Percentiles rank a stretch among this genome's conserved stretches.
These are phyloP conservation scores for Montipora capitata DNA, from an alignment of 92 coral and sea anemone genomes.

Conservation along the genomic window DNA sequence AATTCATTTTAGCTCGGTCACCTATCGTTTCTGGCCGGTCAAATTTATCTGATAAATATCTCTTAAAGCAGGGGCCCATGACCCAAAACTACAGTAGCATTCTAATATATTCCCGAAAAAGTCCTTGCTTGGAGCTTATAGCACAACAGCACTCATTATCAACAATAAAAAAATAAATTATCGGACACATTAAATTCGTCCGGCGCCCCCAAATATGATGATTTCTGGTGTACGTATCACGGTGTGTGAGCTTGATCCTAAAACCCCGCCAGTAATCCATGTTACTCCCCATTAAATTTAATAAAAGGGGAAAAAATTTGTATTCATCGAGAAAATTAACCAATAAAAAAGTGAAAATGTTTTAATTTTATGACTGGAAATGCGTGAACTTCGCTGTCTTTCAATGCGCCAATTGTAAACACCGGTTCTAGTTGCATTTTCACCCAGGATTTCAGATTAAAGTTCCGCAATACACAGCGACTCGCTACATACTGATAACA, in stretches of 20 bases:
- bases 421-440: slow-evolving; percentile 47
- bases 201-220: slow-evolving; percentile 56
- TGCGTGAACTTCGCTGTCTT: slow-evolving; percentile 36
- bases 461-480: slow-evolving; percentile 53
- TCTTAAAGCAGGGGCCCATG: slow-evolving; percentile 23
- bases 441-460: slow-evolving; percentile 45
- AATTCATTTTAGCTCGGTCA: not conserved
- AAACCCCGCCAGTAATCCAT: slow-evolving; percentile 46
- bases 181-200: slow-evolving; percentile 53
- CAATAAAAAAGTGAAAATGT: slow-evolving; percentile 18
- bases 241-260: slow-evolving; percentile 53
- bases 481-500: slow-evolving; percentile 25
- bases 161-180: slow-evolving; percentile 36
- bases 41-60: slow-evolving; percentile 2
- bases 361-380: slow-evolving; percentile 30
- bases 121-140: slow-evolving; percentile 29
- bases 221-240: slow-evolving; percentile 55
- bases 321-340: slow-evolving; percentile 49
- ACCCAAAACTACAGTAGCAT: not conserved
- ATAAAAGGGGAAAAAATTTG: slow-evolving; percentile 17
- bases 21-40: slow-evolving; percentile 1
- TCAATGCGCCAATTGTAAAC: slow-evolving; percentile 47
- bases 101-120: slow-evolving; percentile 5
- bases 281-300: not conserved
- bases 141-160: slow-evolving; percentile 30